phyloP scores from a whole-genome alignment of 2,113 vertebrate genomes.

The Platichthys stellatus region DNA sequence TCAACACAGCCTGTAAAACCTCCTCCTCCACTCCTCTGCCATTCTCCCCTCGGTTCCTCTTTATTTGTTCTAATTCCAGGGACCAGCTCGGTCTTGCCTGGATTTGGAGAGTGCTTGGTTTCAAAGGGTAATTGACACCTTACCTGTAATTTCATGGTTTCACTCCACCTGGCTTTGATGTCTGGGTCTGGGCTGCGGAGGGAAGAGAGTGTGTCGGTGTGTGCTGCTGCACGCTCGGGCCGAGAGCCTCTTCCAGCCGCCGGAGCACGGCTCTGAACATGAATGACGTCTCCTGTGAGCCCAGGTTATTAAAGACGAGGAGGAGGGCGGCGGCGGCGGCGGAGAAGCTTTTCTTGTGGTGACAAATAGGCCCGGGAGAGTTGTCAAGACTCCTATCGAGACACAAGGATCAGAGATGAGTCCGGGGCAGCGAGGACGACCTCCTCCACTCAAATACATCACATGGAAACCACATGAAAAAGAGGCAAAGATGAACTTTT shows the following conservation, averaged over 20 bases:
- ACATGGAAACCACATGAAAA: slow-evolving; percentile 37
- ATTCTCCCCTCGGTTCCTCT: slow-evolving; percentile 68
- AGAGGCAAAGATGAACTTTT: slow-evolving; percentile 15
- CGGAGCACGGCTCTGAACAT: slow-evolving; percentile 38
- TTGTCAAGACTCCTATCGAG: slow-evolving; percentile 42
- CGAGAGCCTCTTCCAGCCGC: background rate
- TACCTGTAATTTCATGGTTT: slow-evolving; percentile 88
- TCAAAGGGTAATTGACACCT: slow-evolving; percentile 89
- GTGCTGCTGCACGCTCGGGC: slow-evolving; percentile 54
- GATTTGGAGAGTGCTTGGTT: slow-evolving; percentile 84
- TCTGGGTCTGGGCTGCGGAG: slow-evolving; percentile 75
- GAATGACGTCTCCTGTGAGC: slow-evolving; percentile 66
- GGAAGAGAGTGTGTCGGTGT: slow-evolving; percentile 53
- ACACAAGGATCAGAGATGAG: slow-evolving; percentile 49
- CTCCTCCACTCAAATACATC: slow-evolving; percentile 4
- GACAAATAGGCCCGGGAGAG: slow-evolving; percentile 47
- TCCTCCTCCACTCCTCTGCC: slow-evolving; percentile 58
- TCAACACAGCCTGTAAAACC: slow-evolving; percentile 79
- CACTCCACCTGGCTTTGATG: slow-evolving; percentile 87
- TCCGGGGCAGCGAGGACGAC: slow-evolving; percentile 37
- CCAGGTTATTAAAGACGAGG: slow-evolving; percentile 52
- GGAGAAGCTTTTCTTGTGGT: slow-evolving; percentile 59
- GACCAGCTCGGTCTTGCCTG: slow-evolving; percentile 85
- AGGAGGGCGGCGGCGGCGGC: background rate
- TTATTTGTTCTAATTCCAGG: slow-evolving; percentile 84